Evolutionary conservation across 1,140 invertebrate species (phyloP).

Genomic region (Aphidius ervi): DNA sequence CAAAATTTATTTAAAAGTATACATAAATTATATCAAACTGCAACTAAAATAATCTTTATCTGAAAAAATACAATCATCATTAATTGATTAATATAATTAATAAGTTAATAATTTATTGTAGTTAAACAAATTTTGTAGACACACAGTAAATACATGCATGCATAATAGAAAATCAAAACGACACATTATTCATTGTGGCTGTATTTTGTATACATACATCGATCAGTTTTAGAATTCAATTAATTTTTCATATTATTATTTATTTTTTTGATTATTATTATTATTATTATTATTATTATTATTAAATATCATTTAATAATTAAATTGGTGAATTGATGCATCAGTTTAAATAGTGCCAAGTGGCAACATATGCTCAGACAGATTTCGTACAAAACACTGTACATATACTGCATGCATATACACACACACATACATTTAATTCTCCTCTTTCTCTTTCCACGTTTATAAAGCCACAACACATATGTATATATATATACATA

Average conservation of each 20-base stretch:
- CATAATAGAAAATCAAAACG: no score
- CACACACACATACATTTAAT: slow-evolving; percentile 21
- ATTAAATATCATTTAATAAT: slow-evolving; percentile 3
- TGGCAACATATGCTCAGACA: slow-evolving; percentile 53
- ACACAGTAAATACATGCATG: no score
- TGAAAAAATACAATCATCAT: no score
- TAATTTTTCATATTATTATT: background rate
- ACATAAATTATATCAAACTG: no score
- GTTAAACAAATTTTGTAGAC: no score
- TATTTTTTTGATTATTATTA: slow-evolving; percentile 3
- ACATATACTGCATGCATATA: no score
- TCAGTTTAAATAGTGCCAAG: slow-evolving; percentile 30
- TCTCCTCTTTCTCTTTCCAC: slow-evolving; percentile 4
- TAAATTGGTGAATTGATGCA: slow-evolving; percentile 14
- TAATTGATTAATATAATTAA: no score
- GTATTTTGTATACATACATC: no score
- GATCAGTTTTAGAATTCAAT: background rate
- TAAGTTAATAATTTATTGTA: no score
- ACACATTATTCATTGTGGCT: no score
- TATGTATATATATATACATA: slow-evolving; percentile 5
- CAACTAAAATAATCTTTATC: no score
- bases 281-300: background rate
- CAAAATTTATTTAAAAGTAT: no score
- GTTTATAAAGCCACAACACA: slow-evolving; percentile 15
- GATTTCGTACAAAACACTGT: slow-evolving; percentile 23